phyloP scores from a whole-genome alignment of 2,797 vertebrate genomes.

The Acipenser transmontanus region DNA sequence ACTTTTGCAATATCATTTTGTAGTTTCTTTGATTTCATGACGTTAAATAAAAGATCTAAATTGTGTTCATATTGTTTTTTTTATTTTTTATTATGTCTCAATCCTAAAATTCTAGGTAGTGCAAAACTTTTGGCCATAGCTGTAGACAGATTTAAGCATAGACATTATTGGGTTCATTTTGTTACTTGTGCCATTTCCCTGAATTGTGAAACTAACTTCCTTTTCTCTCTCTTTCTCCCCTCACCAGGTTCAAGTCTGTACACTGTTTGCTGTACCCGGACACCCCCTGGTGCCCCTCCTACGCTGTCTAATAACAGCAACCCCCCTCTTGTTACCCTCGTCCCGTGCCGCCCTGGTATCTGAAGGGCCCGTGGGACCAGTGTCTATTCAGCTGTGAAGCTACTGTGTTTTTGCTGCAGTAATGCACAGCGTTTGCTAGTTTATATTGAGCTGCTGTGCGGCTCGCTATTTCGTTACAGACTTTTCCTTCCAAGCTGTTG shows the following conservation, averaged over 20 bases:
- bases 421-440: conserved; percentile 49
- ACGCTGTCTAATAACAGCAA: conserved; percentile 69
- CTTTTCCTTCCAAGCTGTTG: conserved; percentile 47
- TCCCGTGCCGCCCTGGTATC: conserved; percentile 90
- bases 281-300: conserved; percentile 87
- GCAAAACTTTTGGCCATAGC: too few species aligned
- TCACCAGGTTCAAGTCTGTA: conserved; percentile 85
- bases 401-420: conserved; percentile 59
- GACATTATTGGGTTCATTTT: too few species aligned
- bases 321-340: conserved; percentile 68
- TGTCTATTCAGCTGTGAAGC: conserved; percentile 54
- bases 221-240: conserved; percentile 14
- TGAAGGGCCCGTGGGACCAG: conserved; percentile 83
- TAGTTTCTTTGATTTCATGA: too few species aligned
- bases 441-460: conserved; percentile 82
- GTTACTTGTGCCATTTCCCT: neutral
- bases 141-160: too few species aligned
- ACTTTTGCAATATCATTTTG: too few species aligned
- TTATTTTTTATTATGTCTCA: too few species aligned
- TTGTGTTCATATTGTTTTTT: too few species aligned
- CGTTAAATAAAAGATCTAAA: too few species aligned
- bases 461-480: conserved; percentile 50
- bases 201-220: conserved; percentile 11
- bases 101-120: too few species aligned
- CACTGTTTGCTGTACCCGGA: conserved; percentile 95